Evolutionary conservation across 1,140 invertebrate species (phyloP), one percentile per base, ranked within the genome.

Genomic region (Drosophila tropicalis): DNA sequence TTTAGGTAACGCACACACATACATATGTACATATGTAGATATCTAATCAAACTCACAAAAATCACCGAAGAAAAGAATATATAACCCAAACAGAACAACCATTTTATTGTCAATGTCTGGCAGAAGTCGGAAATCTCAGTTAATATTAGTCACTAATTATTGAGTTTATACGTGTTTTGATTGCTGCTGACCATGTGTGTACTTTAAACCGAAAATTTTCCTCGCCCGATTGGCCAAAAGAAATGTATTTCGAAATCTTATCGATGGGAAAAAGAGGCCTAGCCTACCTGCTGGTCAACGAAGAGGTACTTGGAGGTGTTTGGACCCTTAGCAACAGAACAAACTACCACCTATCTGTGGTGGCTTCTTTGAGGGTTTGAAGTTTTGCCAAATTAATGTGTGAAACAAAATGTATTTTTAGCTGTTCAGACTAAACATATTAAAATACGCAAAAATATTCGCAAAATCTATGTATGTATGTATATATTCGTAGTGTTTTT

Each of bases 311-410:
- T 62, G n/a, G 13, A 7, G 7, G n/a, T 29, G 22, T 6, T 34
- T 67, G 64, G 47, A 76, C 64, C 72, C 51, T 51, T 75, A 56
- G 72, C 66, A 76, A 76, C 73, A 76, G 34, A 76, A 76, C 69
- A 58, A 63, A 39, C 5, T 60, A 58, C 51, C 17, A 44, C n/a
- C 13, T 15, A n/a, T 41, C 68, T 68, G 13, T 34, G 51, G 29
- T 51, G 9, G 7, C 34, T 36, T 10, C 6, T 36, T 36, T 12
- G 29, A 55, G 29, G 65, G 51, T 76, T 76, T 76, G 64, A 63
- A 76, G 73, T 76, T 71, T 29, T 47, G 44, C n/a, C 5, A 17
- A 47, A 19, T 17, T 9, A 19, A 19, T 47, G 44, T 22, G 51
- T 5, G 19, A 12, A 58, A 44, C 44, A 65, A 40, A 39, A 56